Base-by-base conservation (phyloP, 2,113 vertebrate genomes). In the Rattus norvegicus region DNA sequence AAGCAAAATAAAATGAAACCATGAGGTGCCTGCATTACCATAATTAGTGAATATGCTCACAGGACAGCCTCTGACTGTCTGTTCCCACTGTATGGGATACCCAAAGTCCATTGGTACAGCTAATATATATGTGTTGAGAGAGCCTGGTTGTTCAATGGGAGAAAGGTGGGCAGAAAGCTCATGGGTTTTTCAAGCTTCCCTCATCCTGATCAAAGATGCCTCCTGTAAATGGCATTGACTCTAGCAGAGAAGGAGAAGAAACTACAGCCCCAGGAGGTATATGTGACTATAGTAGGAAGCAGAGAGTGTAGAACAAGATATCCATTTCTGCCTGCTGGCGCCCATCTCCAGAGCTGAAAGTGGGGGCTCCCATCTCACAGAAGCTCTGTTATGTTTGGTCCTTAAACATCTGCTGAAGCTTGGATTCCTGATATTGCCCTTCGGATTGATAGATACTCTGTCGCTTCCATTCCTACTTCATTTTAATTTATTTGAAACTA, bases 1-100 rank as follows among this genome's bases (percentile, higher is more conserved):
- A 96, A 80, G 65, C 47, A 92, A 56, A 88, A 94, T 96, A 93
- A 93, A 95, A 96, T 59, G 80, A 10, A 85, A 95, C 96, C 93
- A 90, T 92, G 70, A 94, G 88, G 52, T 88, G 36, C 75, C 84
- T 92, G 49, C 72, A 95, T 92, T 88, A 95, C 70, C 84, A 92
- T 97, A 86, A 97, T 95, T 77, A 91, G 92, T 90, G 83, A 86
- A 93, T 77, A 85, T 80, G 77, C 95, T 85, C 88, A 61, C 85
- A 95, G 88, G 13, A 39, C 92, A 54, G 59, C 36, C 81, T 81
- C 61, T 80, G 80, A 80, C 65, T 36, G 88, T 28, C 75, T 49
- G n/a, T 52, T 72, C 76, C 47, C 49, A 81, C 72, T 43, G 28
- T 69, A 28, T 22, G 65, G 26, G 70, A 52, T 43, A 72, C n/a